Evolutionary conservation across 2,113 vertebrate species (phyloP).

Genomic region (Pelobates fuscus): DNA sequence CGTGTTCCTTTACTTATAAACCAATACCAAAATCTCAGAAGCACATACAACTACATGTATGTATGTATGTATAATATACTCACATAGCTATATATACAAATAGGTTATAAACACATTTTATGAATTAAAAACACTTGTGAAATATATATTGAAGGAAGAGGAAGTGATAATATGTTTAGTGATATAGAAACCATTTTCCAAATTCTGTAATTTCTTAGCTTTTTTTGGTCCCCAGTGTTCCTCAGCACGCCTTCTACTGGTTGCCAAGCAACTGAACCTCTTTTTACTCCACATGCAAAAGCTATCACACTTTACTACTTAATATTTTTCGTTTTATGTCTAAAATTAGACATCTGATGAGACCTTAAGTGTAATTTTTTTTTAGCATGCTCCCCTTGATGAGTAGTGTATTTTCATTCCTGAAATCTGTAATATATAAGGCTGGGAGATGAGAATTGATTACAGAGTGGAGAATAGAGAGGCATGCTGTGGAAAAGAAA

Average conservation of each 20-base stretch:
- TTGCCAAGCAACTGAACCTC: slow-evolving; percentile 60
- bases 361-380: slow-evolving; percentile 45
- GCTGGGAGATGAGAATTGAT: background rate
- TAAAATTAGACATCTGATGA: slow-evolving; percentile 33
- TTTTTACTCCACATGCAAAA: slow-evolving; percentile 49
- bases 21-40: too few species aligned
- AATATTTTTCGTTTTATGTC: slow-evolving; percentile 54
- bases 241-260: slow-evolving; percentile 22
- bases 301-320: slow-evolving; percentile 49
- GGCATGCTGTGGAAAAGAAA: background rate
- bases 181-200: background rate
- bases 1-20: too few species aligned
- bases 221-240: slow-evolving; percentile 1
- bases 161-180: background rate
- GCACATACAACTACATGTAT: too few species aligned
- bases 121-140: too few species aligned
- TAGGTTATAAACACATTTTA: too few species aligned
- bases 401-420: background rate
- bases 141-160: too few species aligned
- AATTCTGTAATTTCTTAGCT: slow-evolving; percentile 7
- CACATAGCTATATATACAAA: too few species aligned
- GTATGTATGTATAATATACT: too few species aligned
- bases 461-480: background rate
- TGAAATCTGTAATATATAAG: background rate
- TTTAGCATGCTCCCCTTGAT: background rate